A percentile compares a stretch with the other conserved stretches of the same genome.
Evolutionary conservation across 2,113 vertebrate species (phyloP).

Genomic region (Trematocara variabile): DNA sequence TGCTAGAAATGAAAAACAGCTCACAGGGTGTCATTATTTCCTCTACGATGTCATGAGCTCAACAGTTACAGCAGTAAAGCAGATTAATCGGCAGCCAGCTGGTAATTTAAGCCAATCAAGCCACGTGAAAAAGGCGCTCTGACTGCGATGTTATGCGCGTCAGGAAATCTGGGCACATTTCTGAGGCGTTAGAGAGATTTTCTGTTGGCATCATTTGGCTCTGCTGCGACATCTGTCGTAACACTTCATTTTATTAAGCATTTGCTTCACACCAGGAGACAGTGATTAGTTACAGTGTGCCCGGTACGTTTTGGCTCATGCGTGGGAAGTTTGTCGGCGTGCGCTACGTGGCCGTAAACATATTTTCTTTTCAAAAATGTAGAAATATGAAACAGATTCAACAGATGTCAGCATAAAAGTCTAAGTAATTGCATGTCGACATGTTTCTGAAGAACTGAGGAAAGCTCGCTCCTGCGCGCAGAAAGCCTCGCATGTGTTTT

Average conservation of each 20-base stretch:
- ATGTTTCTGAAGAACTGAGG: background rate
- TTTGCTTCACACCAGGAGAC: background rate
- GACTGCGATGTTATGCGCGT: background rate
- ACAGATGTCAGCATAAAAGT: background rate
- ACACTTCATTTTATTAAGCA: background rate
- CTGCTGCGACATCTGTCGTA: background rate
- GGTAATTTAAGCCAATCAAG: background rate
- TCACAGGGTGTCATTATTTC: background rate
- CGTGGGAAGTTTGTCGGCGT: background rate
- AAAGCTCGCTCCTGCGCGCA: background rate
- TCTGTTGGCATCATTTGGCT: background rate
- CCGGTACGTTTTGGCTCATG: background rate
- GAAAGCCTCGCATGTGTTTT: constrained; percentile 1
- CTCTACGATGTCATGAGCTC: background rate
- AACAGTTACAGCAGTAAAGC: background rate
- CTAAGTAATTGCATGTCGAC: background rate
- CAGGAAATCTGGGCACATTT: background rate
- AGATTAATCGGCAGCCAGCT: constrained; percentile 2
- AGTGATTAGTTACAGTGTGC: background rate
- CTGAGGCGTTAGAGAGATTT: background rate
- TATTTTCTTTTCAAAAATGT: background rate
- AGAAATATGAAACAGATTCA: background rate
- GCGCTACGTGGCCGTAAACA: background rate
- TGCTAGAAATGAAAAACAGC: background rate
- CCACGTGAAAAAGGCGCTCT: background rate